phyloP scores from a whole-genome alignment of 1,140 invertebrate genomes.

The Eriocheir sinensis region DNA sequence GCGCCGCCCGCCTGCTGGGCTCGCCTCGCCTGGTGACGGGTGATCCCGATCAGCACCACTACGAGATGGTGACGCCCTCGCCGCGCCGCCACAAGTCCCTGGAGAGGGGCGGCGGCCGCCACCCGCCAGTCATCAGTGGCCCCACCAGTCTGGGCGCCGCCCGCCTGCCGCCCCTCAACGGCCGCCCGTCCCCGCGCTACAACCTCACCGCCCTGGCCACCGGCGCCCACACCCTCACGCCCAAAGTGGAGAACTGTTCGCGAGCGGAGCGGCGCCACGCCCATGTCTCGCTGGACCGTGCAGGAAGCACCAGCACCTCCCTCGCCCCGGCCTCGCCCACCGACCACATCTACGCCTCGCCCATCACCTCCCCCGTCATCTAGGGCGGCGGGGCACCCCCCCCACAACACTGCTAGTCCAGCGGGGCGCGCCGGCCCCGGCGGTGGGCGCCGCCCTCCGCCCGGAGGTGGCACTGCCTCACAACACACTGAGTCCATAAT shows the following conservation, averaged over 20 bases:
- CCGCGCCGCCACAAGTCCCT: slow-evolving; percentile 75
- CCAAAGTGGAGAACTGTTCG: slow-evolving; percentile 70
- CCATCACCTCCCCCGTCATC: slow-evolving; percentile 79
- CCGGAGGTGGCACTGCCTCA: slow-evolving; percentile 8
- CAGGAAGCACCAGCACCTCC: slow-evolving; percentile 74
- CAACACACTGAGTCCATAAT: slow-evolving; percentile 63
- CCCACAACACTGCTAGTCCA: slow-evolving; percentile 54
- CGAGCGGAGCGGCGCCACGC: slow-evolving; percentile 71
- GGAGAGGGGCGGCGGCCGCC: slow-evolving; percentile 72
- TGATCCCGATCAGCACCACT: slow-evolving; percentile 70
- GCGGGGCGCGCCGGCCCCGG: slow-evolving; percentile 35
- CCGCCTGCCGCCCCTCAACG: slow-evolving; percentile 77
- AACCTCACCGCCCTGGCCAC: slow-evolving; percentile 75
- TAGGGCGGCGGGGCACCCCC: slow-evolving; percentile 46
- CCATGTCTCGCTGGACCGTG: slow-evolving; percentile 77
- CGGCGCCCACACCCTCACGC: slow-evolving; percentile 77
- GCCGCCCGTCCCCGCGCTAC: slow-evolving; percentile 71
- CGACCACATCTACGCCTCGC: slow-evolving; percentile 78
- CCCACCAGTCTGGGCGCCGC: slow-evolving; percentile 74
- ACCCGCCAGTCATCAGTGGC: slow-evolving; percentile 76
- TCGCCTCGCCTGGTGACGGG: slow-evolving; percentile 58
- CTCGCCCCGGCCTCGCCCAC: slow-evolving; percentile 76
- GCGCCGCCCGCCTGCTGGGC: slow-evolving; percentile 75
- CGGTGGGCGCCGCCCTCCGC: neutral
- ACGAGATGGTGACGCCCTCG: slow-evolving; percentile 78